Evolutionary conservation across 1,140 invertebrate species (phyloP).

Genomic region (Camponotus pennsylvanicus): DNA sequence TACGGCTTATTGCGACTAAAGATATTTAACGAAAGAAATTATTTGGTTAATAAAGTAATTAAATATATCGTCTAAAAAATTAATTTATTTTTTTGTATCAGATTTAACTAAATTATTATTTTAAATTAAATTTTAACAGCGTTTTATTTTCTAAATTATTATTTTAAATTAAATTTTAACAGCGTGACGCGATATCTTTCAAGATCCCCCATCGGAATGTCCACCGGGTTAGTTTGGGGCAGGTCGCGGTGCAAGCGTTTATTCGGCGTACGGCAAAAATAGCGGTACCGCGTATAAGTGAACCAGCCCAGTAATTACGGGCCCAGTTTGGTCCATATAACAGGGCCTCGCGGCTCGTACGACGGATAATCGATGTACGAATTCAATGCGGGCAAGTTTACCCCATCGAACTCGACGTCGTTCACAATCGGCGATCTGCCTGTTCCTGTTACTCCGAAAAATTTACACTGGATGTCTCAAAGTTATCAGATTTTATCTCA

Average conservation of each 20-base stretch:
- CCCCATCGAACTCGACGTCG: constrained; percentile 18
- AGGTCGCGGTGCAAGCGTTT: constrained; percentile 42
- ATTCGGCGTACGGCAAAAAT: constrained; percentile 55
- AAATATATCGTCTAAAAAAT: neutral
- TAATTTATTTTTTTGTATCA: no score
- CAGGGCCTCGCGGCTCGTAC: constrained; percentile 40
- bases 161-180: neutral
- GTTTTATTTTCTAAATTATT: no score
- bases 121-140: neutral
- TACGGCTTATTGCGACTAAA: neutral
- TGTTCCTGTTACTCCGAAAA: neutral
- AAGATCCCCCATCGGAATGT: neutral
- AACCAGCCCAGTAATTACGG: constrained; percentile 38
- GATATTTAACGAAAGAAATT: neutral
- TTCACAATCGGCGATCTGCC: neutral
- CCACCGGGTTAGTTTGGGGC: constrained; percentile 33
- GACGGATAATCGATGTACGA: constrained; percentile 43
- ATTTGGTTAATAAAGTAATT: neutral
- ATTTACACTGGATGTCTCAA: neutral
- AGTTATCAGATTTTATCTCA: constrained; percentile 21
- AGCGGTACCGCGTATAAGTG: constrained; percentile 57
- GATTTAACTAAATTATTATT: neutral
- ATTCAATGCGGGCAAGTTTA: constrained; percentile 24
- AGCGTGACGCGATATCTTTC: neutral
- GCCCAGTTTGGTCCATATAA: constrained; percentile 51